Conservation (phyloP, 2,797 vertebrate species). For the Leucoraja ocellata region DNA sequence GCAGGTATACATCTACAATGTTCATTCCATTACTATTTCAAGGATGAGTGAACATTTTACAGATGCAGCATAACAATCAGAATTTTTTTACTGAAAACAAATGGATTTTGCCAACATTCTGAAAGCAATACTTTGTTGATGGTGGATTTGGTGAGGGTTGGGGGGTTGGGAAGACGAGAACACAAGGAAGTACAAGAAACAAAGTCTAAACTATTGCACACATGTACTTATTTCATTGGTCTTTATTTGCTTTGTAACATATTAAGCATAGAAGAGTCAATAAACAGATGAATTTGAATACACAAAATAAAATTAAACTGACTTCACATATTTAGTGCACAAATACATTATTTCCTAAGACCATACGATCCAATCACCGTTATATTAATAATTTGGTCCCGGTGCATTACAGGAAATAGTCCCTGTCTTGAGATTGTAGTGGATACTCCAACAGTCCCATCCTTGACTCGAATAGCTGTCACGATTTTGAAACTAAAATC, state of each 20-base stretch:
- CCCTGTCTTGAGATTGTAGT: constrained; percentile 1
- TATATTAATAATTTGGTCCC: constrained; percentile 27
- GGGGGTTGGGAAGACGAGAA: no score
- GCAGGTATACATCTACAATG: not conserved
- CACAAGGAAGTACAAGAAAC: not conserved
- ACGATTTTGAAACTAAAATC: constrained; percentile 32
- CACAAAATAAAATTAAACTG: constrained; percentile 30
- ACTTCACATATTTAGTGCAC: constrained; percentile 17
- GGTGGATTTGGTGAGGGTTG: no score
- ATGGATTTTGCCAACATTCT: constrained; percentile 1
- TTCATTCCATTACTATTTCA: not conserved
- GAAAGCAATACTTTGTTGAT: not conserved
- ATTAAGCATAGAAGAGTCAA: constrained; percentile 25
- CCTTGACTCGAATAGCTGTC: not conserved
- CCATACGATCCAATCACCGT: constrained; percentile 14
- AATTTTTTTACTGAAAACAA: not conserved
- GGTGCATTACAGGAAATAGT: not conserved
- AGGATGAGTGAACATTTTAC: not conserved
- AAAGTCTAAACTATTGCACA: constrained; percentile 17
- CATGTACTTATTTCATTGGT: constrained; percentile 8
- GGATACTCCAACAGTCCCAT: constrained; percentile 16
- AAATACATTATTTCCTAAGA: constrained; percentile 32
- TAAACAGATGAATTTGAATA: constrained; percentile 14
- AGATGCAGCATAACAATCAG: not conserved
- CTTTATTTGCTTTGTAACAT: constrained; percentile 21